Conservation (phyloP, 2,888 invertebrate genomes). For the Tricholauxania praeusta region DNA sequence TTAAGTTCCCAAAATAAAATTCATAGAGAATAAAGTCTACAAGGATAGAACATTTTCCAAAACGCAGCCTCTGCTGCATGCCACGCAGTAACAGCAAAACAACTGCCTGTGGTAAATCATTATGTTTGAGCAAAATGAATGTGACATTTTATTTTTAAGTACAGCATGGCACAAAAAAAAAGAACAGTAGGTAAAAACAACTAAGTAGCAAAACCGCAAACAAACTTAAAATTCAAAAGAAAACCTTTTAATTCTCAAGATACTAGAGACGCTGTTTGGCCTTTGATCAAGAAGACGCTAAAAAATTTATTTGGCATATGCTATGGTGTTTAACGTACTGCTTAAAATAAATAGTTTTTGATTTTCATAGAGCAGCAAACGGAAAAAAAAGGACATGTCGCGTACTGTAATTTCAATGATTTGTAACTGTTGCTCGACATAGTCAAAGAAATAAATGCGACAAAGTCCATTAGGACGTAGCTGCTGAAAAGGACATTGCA, state of each 20-base stretch:
- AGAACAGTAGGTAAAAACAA: too few relatives aligned
- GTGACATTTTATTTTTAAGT: constrained; percentile 12
- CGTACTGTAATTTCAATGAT: constrained; percentile 33
- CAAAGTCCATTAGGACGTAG: constrained; percentile 18
- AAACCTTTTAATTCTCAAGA: constrained; percentile 34
- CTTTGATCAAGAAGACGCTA: constrained; percentile 55
- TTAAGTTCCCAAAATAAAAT: too few relatives aligned
- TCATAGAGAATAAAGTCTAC: too few relatives aligned
- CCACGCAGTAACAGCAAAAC: too few relatives aligned
- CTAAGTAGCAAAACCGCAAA: not conserved
- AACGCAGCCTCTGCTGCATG: not conserved
- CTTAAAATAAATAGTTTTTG: constrained; percentile 31
- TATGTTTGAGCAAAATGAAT: constrained; percentile 25
- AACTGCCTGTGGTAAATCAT: constrained; percentile 23
- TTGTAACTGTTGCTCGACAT: constrained; percentile 34
- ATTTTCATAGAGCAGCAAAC: not conserved
- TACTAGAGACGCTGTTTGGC: constrained; percentile 46
- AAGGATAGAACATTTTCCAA: too few relatives aligned
- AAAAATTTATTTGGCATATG: too few relatives aligned
- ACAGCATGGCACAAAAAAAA: too few relatives aligned
- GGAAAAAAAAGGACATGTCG: constrained; percentile 7
- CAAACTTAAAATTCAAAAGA: constrained; percentile 19
- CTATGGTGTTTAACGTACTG: not conserved
- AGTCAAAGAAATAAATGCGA: too few relatives aligned
- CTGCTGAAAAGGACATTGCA: not conserved